These are phyloP conservation scores for Caenorhabditis sp. DNA, from an alignment of 2,888 invertebrate species.

Conservation along the genomic window DNA sequence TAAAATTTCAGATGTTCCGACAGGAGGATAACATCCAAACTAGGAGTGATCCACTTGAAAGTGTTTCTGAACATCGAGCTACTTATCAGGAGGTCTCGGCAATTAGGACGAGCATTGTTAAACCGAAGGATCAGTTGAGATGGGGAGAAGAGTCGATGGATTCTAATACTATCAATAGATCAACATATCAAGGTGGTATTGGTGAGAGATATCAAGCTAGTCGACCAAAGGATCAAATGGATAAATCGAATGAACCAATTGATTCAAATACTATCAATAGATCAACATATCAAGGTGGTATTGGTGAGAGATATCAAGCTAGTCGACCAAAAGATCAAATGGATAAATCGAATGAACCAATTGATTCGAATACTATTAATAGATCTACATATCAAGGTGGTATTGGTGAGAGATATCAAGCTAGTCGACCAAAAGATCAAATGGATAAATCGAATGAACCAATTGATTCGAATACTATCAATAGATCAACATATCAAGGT, in stretches of 20 bases:
- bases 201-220: conserved; percentile 19
- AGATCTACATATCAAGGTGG: conserved; percentile 35
- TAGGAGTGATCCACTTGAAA: conserved; percentile 22
- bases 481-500: conserved; percentile 27
- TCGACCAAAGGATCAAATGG: conserved; percentile 27
- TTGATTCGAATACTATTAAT: conserved; percentile 27
- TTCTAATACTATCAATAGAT: conserved; percentile 1
- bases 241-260: conserved; percentile 17
- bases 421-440: conserved; percentile 26
- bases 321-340: conserved; percentile 25
- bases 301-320: conserved; percentile 22
- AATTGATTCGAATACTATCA: conserved; percentile 25
- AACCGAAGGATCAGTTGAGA: neutral
- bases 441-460: conserved; percentile 21
- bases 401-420: conserved; percentile 20
- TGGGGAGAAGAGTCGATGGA: neutral
- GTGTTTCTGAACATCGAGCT: conserved; percentile 12
- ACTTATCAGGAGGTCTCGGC: neutral
- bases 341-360: conserved; percentile 19
- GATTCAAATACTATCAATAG: conserved; percentile 28
- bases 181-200: conserved; percentile 25
- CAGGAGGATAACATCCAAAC: conserved; percentile 25
- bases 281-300: conserved; percentile 30
- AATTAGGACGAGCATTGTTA: conserved; percentile 9
- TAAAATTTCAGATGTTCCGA: conserved; percentile 10